Percentiles rank a stretch among this genome's conserved stretches.
phyloP scores from a whole-genome alignment of 35 echinoderm and acorn worm species.

The Lytechinus pictus region DNA sequence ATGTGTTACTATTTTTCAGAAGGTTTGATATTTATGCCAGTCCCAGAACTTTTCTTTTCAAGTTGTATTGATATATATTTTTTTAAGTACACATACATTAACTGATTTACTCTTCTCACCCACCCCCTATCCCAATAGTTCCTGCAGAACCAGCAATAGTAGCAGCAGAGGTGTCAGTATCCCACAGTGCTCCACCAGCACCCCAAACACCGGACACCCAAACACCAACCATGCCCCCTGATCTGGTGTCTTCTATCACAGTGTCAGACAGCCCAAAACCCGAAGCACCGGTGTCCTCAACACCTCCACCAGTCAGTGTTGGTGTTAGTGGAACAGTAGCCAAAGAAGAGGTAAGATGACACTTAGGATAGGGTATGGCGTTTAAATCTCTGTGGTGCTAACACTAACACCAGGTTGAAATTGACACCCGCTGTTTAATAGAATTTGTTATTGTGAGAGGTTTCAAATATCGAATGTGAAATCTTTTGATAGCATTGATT shows the following conservation, averaged over 20 bases:
- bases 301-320: background rate
- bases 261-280: conserved; percentile 18
- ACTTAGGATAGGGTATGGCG: background rate
- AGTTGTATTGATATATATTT: too few relatives aligned
- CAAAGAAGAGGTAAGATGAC: background rate
- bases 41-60: too few relatives aligned
- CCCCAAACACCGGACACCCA: background rate
- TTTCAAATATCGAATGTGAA: background rate
- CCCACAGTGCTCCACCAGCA: conserved; percentile 45
- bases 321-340: background rate
- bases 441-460: background rate
- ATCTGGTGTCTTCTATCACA: conserved; percentile 27
- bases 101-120: background rate
- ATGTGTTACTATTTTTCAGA: too few relatives aligned
- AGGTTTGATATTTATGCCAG: too few relatives aligned
- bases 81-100: too few relatives aligned
- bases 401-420: background rate
- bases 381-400: background rate
- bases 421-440: background rate
- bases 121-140: background rate
- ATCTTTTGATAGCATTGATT: too few relatives aligned
- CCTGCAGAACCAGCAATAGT: conserved; percentile 52
- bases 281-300: background rate
- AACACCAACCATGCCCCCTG: background rate
- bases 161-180: conserved; percentile 28